phyloP scores from a whole-genome alignment of 2,797 vertebrate species.

The Sebastes paucispinis region DNA sequence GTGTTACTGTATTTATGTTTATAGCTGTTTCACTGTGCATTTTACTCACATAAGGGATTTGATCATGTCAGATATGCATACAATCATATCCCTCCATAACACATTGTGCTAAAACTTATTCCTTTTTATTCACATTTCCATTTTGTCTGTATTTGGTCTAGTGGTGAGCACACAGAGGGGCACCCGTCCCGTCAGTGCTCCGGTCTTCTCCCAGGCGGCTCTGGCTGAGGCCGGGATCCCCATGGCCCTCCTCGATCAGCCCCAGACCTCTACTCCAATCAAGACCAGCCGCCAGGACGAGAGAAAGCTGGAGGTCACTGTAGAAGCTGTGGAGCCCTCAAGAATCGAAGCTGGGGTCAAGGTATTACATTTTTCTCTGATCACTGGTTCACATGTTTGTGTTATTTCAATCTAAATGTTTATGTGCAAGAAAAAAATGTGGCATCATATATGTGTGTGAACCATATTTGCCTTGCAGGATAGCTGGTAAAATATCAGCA shows the following conservation, averaged over 20 bases:
- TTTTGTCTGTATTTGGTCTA: slow-evolving; percentile 53
- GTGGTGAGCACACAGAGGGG: slow-evolving; percentile 83
- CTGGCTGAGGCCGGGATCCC: slow-evolving; percentile 72
- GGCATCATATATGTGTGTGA: neutral
- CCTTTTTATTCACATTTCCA: neutral
- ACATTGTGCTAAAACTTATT: neutral
- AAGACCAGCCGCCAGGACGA: slow-evolving; percentile 65
- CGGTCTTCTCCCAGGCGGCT: slow-evolving; percentile 86
- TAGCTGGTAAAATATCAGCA: neutral
- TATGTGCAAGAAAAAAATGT: neutral
- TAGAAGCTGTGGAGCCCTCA: slow-evolving; percentile 79
- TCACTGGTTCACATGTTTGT: neutral
- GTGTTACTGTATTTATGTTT: neutral
- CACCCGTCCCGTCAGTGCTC: slow-evolving; percentile 90
- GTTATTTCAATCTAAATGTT: neutral
- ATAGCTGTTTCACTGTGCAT: neutral
- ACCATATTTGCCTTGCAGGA: neutral
- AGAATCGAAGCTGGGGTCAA: slow-evolving; percentile 79
- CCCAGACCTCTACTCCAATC: slow-evolving; percentile 77
- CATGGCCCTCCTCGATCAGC: slow-evolving; percentile 66
- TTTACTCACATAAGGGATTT: neutral
- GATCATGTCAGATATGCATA: neutral
- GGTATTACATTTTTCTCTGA: slow-evolving; percentile 67
- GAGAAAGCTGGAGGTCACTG: slow-evolving; percentile 80
- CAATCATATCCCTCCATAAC: rapidly evolving